phyloP scores from a whole-genome alignment of 2,888 invertebrate genomes.

The Pardosa pseudoannulata region DNA sequence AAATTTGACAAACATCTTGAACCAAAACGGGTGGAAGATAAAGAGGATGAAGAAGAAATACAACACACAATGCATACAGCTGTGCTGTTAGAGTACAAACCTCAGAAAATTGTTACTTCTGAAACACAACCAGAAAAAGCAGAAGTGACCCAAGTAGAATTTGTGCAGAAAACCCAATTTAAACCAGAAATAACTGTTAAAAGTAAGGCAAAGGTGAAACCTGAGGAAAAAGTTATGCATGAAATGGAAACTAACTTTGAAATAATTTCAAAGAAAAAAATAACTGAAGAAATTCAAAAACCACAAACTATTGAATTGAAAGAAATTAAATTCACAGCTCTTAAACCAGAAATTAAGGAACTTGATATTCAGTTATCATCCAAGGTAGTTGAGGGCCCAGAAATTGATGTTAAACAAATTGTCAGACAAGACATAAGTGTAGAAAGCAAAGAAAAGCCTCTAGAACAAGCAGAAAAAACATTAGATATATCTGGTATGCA shows the following conservation, averaged over 20 bases:
- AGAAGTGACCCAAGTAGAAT: conserved; percentile 21
- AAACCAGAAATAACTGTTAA: conserved; percentile 61
- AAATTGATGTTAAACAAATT: conserved; percentile 51
- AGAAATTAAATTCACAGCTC: conserved; percentile 29
- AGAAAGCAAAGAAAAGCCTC: conserved; percentile 62
- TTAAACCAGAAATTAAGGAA: conserved; percentile 46
- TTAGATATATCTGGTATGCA: conserved; percentile 10
- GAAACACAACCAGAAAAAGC: conserved; percentile 48
- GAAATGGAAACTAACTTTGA: conserved; percentile 48
- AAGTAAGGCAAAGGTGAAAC: conserved; percentile 55
- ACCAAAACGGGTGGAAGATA: conserved; percentile 43
- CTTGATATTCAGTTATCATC: conserved; percentile 47
- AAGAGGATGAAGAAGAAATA: conserved; percentile 29
- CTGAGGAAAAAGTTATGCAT: conserved; percentile 28
- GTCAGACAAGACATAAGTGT: conserved; percentile 51
- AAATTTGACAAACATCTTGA: conserved; percentile 37
- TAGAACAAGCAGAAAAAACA: conserved; percentile 37
- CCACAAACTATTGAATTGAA: not conserved
- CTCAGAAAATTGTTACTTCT: conserved; percentile 29
- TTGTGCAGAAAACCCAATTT: conserved; percentile 27
- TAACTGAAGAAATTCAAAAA: conserved; percentile 24
- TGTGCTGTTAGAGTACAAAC: conserved; percentile 48
- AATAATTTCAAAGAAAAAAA: conserved; percentile 44
- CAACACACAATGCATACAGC: not conserved
- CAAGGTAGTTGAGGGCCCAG: conserved; percentile 37